Conservation (phyloP, 2,113 vertebrate genomes). For the Melanostigma gelatinosum region DNA sequence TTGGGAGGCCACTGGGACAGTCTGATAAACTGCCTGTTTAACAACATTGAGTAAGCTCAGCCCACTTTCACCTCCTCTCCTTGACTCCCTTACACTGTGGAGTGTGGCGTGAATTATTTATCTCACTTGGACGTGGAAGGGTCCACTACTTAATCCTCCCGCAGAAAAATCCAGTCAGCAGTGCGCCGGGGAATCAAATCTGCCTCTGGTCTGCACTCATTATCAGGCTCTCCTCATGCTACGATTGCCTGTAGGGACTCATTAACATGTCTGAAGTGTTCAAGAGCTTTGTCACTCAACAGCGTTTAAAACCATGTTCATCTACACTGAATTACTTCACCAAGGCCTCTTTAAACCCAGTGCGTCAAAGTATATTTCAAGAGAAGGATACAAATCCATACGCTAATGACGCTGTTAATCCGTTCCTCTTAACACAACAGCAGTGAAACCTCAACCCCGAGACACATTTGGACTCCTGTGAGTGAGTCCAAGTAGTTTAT, state of each 20-base stretch:
- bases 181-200: conserved; percentile 57
- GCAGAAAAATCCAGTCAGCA: conserved; percentile 46
- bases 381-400: conserved; percentile 12
- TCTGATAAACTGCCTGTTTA: conserved; percentile 68
- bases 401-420: conserved; percentile 27
- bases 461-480: not conserved
- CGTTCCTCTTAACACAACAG: not conserved
- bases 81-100: conserved; percentile 46
- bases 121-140: conserved; percentile 37
- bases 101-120: conserved; percentile 74
- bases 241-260: conserved; percentile 60
- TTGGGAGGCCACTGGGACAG: conserved; percentile 51
- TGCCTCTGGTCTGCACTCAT: conserved; percentile 55
- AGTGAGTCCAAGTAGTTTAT: not conserved
- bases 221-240: conserved; percentile 36
- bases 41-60: conserved; percentile 51
- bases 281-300: conserved; percentile 66
- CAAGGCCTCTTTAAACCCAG: conserved; percentile 34
- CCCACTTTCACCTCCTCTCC: conserved; percentile 48
- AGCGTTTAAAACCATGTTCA: conserved; percentile 64
- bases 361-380: conserved; percentile 35
- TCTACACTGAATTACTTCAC: conserved; percentile 51
- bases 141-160: conserved; percentile 68
- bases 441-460: not conserved
- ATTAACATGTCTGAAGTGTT: conserved; percentile 71